phyloP scores from a whole-genome alignment of 2,113 vertebrate species.

The Sphaerodactylus townsendi region DNA sequence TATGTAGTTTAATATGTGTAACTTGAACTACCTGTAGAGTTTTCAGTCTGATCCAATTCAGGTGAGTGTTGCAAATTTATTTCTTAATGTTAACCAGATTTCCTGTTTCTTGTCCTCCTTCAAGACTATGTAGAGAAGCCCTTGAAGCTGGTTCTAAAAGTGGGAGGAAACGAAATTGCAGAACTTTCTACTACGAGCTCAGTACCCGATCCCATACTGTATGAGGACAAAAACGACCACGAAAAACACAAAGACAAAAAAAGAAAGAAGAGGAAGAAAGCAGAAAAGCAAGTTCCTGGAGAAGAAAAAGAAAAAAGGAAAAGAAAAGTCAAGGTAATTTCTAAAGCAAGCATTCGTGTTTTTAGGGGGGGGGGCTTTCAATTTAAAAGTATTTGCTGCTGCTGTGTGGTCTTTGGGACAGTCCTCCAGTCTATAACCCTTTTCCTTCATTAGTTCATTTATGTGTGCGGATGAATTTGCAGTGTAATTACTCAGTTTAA shows the following conservation, averaged over 20 bases:
- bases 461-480: no score
- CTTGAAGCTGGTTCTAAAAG: constrained; percentile 93
- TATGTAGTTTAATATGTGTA: not conserved
- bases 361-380: not conserved
- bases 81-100: not conserved
- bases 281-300: constrained; percentile 83
- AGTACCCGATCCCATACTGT: constrained; percentile 78
- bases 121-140: constrained; percentile 86
- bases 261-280: constrained; percentile 95
- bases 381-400: not conserved
- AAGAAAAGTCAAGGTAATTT: constrained; percentile 65
- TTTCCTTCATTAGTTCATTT: no score
- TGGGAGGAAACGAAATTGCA: constrained; percentile 92
- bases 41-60: rapidly evolving
- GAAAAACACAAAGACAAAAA: constrained; percentile 90
- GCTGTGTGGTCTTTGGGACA: not conserved
- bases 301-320: constrained; percentile 89
- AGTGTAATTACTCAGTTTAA: no score
- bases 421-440: not conserved
- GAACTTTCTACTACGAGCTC: constrained; percentile 87
- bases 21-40: not conserved
- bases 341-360: not conserved
- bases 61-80: not conserved
- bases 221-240: constrained; percentile 83
- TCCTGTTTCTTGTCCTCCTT: not conserved